These are phyloP conservation scores for Andrena bucephala DNA, from an alignment of 2,888 invertebrate genomes.

Conservation along the genomic window DNA sequence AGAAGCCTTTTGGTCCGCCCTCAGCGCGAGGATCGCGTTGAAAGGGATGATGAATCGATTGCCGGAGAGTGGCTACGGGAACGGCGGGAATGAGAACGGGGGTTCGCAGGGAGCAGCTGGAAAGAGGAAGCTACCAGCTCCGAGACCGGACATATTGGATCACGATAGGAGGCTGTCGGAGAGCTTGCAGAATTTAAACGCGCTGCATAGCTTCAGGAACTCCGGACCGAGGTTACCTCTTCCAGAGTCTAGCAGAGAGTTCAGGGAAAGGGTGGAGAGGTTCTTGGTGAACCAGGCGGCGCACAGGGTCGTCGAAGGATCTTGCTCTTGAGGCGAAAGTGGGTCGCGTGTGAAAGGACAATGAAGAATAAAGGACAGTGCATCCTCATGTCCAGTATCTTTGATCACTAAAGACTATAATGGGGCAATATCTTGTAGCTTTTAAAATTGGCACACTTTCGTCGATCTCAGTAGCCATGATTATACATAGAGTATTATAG, in stretches of 20 bases:
- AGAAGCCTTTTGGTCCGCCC: constrained; percentile 87
- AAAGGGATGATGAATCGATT: constrained; percentile 87
- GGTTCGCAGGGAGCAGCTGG: constrained; percentile 16
- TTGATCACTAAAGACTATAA: background rate
- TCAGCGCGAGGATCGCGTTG: constrained; percentile 87
- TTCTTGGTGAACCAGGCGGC: constrained; percentile 76
- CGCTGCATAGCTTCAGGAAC: constrained; percentile 66
- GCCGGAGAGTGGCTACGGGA: constrained; percentile 61
- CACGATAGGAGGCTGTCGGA: constrained; percentile 73
- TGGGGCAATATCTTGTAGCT: background rate
- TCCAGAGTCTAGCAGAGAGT: constrained; percentile 76
- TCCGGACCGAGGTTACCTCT: constrained; percentile 72
- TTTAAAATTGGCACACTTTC: background rate
- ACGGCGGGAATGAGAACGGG: constrained; percentile 27
- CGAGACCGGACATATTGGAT: constrained; percentile 74
- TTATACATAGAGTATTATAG: background rate
- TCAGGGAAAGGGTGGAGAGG: constrained; percentile 76
- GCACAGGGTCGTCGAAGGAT: constrained; percentile 71
- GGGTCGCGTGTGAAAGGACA: background rate
- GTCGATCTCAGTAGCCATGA: constrained; percentile 43
- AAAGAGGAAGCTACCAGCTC: constrained; percentile 65
- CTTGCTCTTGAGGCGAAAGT: constrained; percentile 36
- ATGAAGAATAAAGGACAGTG: background rate
- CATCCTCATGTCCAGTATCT: background rate
- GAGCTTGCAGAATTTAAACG: constrained; percentile 70